Evolutionary conservation across 1,140 invertebrate species (phyloP).

Genomic region (Glossosoma conforme): DNA sequence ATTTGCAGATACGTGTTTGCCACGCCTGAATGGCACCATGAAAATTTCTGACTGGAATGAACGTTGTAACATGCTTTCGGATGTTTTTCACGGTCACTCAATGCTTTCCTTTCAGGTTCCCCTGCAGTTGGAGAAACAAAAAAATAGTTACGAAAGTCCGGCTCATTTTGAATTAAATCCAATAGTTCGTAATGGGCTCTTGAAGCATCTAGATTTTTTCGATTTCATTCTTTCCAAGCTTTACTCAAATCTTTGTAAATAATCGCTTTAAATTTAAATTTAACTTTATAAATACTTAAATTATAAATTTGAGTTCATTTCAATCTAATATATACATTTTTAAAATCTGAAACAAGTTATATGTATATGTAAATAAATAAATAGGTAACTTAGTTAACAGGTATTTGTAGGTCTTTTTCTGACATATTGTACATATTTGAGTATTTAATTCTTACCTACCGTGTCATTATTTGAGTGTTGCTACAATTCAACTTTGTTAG

Average conservation of each 20-base stretch:
- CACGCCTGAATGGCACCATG: no score
- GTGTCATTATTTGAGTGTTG: constrained; percentile 15
- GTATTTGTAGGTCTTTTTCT: background rate
- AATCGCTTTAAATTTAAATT: no score
- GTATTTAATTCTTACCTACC: background rate
- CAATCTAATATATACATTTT: background rate
- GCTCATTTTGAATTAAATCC: no score
- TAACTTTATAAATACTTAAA: background rate
- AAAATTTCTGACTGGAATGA: no score
- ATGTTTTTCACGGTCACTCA: no score
- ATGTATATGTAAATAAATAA: background rate
- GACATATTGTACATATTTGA: background rate
- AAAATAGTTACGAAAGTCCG: no score
- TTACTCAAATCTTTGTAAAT: background rate
- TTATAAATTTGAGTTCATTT: background rate
- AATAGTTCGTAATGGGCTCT: background rate
- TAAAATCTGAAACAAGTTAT: background rate
- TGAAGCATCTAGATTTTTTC: background rate
- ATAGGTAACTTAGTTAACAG: background rate
- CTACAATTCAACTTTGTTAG: constrained; percentile 16
- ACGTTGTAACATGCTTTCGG: no score
- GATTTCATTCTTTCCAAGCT: background rate
- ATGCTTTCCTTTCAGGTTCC: no score
- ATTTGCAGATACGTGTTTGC: no score
- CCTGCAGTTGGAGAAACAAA: no score